Percentiles rank a stretch among this genome's conserved stretches.
phyloP scores from a whole-genome alignment of 2,888 invertebrate genomes.

The Melipona bicolor region DNA sequence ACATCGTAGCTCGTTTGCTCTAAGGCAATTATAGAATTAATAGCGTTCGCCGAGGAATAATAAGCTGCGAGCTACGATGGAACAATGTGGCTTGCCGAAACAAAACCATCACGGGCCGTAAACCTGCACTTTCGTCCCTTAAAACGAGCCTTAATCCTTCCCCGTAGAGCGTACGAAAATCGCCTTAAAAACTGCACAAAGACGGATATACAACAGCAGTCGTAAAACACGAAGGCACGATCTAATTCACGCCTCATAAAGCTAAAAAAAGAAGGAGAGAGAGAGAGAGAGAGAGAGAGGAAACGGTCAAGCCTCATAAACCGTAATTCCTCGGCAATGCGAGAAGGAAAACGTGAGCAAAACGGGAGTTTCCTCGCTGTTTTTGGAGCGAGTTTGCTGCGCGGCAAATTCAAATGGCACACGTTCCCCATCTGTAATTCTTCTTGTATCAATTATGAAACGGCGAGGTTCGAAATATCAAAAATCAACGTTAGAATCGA shows the following conservation, averaged over 20 bases:
- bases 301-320: slow-evolving; percentile 9
- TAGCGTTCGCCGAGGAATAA: not conserved
- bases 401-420: not conserved
- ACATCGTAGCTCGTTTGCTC: not conserved
- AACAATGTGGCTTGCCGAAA: not conserved
- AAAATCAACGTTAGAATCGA: too few species aligned
- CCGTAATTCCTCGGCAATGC: not conserved
- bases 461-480: too few species aligned
- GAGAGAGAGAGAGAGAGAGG: not conserved
- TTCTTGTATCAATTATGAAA: too few species aligned
- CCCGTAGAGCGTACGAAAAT: not conserved
- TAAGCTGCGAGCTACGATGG: too few species aligned
- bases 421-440: not conserved
- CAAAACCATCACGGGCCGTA: not conserved
- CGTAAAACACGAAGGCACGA: not conserved
- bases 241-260: slow-evolving; percentile 36
- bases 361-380: not conserved
- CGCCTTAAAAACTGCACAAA: slow-evolving; percentile 1
- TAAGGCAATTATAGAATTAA: slow-evolving; percentile 1
- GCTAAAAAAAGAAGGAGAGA: not conserved
- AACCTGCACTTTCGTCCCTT: not conserved
- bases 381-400: not conserved
- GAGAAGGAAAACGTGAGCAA: not conserved
- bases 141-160: not conserved
- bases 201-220: slow-evolving; percentile 1